Percentiles rank a stretch among this genome's conserved stretches.
Conservation (phyloP, 2,797 vertebrate species). For the Chaenodraco wilsoni region DNA sequence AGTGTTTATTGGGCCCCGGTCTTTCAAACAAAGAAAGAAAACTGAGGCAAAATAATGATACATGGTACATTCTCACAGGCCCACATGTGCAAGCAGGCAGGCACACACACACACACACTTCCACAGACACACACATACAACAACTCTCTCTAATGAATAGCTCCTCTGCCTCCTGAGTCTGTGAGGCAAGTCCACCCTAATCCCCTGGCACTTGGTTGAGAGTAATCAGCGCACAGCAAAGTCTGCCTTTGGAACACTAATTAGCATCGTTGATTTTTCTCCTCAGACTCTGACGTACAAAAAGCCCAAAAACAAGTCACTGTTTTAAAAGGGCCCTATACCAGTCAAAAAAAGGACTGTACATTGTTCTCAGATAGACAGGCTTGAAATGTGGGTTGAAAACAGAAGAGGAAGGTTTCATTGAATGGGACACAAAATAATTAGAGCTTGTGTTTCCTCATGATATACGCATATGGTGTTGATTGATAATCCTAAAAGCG, state of each 20-base stretch:
- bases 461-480: slow-evolving; percentile 39
- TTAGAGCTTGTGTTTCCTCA: slow-evolving; percentile 36
- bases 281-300: slow-evolving; percentile 73
- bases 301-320: slow-evolving; percentile 69
- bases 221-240: slow-evolving; percentile 79
- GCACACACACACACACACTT: slow-evolving; percentile 38
- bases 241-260: slow-evolving; percentile 79
- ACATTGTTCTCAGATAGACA: slow-evolving; percentile 45
- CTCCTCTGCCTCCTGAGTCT: slow-evolving; percentile 76
- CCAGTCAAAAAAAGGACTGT: slow-evolving; percentile 29
- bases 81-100: slow-evolving; percentile 45
- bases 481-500: slow-evolving; percentile 51
- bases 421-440: slow-evolving; percentile 36
- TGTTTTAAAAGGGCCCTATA: slow-evolving; percentile 43
- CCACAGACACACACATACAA: slow-evolving; percentile 34
- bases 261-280: slow-evolving; percentile 81
- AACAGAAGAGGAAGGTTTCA: slow-evolving; percentile 27
- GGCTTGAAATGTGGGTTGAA: slow-evolving; percentile 33
- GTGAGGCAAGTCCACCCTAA: slow-evolving; percentile 79
- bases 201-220: slow-evolving; percentile 78
- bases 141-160: slow-evolving; percentile 78
- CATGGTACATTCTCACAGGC: slow-evolving; percentile 46
- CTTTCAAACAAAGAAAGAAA: slow-evolving; percentile 65
- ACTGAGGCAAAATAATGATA: slow-evolving; percentile 50
- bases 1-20: slow-evolving; percentile 42